Conservation (phyloP, 2,888 invertebrate species). For the Epinotia demarniana region DNA sequence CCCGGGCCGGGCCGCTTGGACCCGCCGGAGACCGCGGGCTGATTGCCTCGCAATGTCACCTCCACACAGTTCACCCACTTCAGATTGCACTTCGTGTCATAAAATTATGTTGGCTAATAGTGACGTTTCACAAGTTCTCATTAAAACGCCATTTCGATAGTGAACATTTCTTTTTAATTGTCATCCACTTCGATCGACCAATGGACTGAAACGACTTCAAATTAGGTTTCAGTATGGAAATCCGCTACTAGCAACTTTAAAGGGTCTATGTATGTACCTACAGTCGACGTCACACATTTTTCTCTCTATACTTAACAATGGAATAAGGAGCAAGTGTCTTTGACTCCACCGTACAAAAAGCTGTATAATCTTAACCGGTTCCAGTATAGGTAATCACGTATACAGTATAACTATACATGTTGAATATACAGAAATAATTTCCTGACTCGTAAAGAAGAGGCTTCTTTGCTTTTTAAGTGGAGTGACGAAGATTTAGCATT, state of each 20-base stretch:
- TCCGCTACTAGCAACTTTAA: neutral
- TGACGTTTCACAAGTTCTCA: neutral
- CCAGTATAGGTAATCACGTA: neutral
- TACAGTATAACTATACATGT: neutral
- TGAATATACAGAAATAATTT: too few relatives aligned
- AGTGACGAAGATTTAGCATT: neutral
- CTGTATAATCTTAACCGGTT: neutral
- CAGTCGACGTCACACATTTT: too few relatives aligned
- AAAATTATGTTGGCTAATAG: neutral
- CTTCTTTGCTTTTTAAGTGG: neutral
- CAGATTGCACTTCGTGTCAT: conserved; percentile 6
- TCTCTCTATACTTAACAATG: too few relatives aligned
- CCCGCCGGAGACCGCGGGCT: conserved; percentile 23
- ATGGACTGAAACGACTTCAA: neutral
- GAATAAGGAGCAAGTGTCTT: too few relatives aligned
- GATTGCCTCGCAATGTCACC: conserved; percentile 29
- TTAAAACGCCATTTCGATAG: neutral
- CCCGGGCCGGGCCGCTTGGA: conserved; percentile 6
- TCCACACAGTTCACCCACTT: conserved; percentile 12
- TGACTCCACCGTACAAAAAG: neutral
- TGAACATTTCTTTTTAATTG: neutral
- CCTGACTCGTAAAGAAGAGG: neutral
- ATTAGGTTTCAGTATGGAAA: neutral
- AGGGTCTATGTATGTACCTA: too few relatives aligned
- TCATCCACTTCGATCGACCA: neutral